Evolutionary conservation across 1,140 invertebrate genomes (phyloP), one percentile per base, ranked within the genome.

Genomic region (Micrasema minimum): DNA sequence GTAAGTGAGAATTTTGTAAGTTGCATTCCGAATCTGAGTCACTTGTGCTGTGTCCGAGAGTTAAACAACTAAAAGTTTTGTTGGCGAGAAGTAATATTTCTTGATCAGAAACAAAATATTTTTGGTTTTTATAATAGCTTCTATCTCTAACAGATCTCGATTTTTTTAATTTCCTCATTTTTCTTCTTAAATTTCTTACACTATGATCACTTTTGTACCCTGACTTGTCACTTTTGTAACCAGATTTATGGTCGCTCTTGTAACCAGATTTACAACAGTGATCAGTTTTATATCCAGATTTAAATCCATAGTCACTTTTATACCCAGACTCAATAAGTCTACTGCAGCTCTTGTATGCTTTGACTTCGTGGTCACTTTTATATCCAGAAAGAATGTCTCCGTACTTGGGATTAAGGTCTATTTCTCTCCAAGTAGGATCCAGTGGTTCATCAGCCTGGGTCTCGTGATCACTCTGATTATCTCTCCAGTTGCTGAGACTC

Each of bases 371-470:
- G 65, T 87, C 87, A 76, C 87, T 87, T 79, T 86, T 86, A 48
- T 84, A 83, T 26, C 85, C 84, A 3, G 85, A 86, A n/a, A 88
- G 78, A 66, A 85, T 85, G 57, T 87, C 80, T 65, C 85, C 83
- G 74, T 87, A 88, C 78, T 88, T 88, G 22, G 85, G 86, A 78
- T 88, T 88, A 0, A 88, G 79, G 78, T 88, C 87, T n/a, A 88
- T 88, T 79, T 88, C 81, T 64, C 87, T 85, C 87, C 87, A 88
- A 2, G 86, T 83, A 0, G 87, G 87, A 77, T 88, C 87, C 9
- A 88, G 64, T 5, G 80, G 80, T 67, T 86, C 80, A 64, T 87
- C 85, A 41, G 76, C 85, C 57, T 74, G 85, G 69, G 78, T 81
- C 77, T 85, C 83, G 65, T 82, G 81, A 77, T 85, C 83, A 70